Percentiles rank a stretch among this genome's conserved stretches.
These are phyloP conservation scores for Molanna angustata DNA, from an alignment of 2,888 invertebrate genomes.

Conservation along the genomic window DNA sequence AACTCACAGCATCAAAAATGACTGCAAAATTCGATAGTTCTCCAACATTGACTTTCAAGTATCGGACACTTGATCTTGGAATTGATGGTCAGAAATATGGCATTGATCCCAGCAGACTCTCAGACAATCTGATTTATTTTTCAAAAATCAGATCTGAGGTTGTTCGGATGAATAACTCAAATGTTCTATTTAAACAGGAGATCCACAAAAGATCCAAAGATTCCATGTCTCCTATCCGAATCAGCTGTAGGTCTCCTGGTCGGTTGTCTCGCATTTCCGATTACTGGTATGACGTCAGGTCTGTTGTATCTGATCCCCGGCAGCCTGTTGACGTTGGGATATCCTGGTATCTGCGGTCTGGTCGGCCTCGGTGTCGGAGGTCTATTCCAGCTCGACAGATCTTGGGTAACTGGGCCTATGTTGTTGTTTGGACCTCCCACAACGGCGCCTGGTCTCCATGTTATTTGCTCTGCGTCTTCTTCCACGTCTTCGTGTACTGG, in stretches of 20 bases:
- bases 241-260: neutral
- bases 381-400: slow-evolving; percentile 30
- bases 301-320: slow-evolving; percentile 2
- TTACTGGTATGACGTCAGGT: too few species aligned
- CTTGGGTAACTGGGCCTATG: slow-evolving; percentile 27
- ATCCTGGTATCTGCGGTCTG: slow-evolving; percentile 27
- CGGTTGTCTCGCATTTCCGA: neutral
- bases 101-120: too few species aligned
- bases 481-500: slow-evolving; percentile 31
- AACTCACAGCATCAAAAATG: too few species aligned
- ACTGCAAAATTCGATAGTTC: too few species aligned
- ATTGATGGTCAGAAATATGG: too few species aligned
- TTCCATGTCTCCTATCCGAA: slow-evolving; percentile 9
- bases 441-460: slow-evolving; percentile 26
- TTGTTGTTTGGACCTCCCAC: slow-evolving; percentile 29
- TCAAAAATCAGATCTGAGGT: too few species aligned
- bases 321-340: slow-evolving; percentile 5
- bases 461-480: slow-evolving; percentile 18
- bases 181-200: slow-evolving; percentile 23
- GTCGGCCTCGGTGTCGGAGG: slow-evolving; percentile 26
- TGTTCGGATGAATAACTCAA: too few species aligned
- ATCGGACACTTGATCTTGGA: too few species aligned
- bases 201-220: slow-evolving; percentile 26
- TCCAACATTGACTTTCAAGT: too few species aligned
- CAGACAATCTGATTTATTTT: too few species aligned